Evolutionary conservation across 2,113 vertebrate species (phyloP), one percentile per base, ranked within the genome.

Genomic region (Syngnathus scovelli): DNA sequence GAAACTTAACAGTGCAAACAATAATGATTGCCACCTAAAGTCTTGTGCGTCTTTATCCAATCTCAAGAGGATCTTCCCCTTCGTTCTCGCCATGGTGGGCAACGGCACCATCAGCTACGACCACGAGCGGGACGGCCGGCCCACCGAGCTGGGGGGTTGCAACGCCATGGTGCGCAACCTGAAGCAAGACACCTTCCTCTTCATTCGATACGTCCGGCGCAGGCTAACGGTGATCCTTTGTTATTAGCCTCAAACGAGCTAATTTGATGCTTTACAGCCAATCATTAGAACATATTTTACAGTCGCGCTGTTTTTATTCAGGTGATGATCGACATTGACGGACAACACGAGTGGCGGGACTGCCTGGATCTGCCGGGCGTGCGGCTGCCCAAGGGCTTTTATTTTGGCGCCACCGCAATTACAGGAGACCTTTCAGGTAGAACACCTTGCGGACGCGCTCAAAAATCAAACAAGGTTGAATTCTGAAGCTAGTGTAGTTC

Each of bases 341-440:
- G 95, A 0, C 95, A 96, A 59, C 94, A 98, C 0, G 95, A 98
- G 81, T 98, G 96, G 96, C 89, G 91, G 68, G 96, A 98, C 73
- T 98, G 96, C 72, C 85, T 98, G 13, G 96, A 98, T n/a, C 84
- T 98, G 38, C 93, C 96, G 0, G 95, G 95, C 0, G 96, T 99
- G 33, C 89, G 77, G 2, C 80, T 98, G 69, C 97, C 97, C 0
- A 86, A 88, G 0, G 96, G 95, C 0, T 98, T 94, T 87, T 96
- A 94, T 83, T 98, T 99, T 0, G 95, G 96, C 1, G 93, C 93
- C 0, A 91, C 95, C 1, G 94, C 96, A 0, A 79, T 96, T 86
- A 98, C 96, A 0, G 96, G 97, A 56, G 97, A 98, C 74, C 93
- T 99, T 1, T 96, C 97, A 44, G 96, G 97, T 98, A 77, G 36